Evolutionary conservation across 2,888 invertebrate species (phyloP), one percentile per base, ranked within the genome.

Genomic region (Dicranocentrus wangi): DNA sequence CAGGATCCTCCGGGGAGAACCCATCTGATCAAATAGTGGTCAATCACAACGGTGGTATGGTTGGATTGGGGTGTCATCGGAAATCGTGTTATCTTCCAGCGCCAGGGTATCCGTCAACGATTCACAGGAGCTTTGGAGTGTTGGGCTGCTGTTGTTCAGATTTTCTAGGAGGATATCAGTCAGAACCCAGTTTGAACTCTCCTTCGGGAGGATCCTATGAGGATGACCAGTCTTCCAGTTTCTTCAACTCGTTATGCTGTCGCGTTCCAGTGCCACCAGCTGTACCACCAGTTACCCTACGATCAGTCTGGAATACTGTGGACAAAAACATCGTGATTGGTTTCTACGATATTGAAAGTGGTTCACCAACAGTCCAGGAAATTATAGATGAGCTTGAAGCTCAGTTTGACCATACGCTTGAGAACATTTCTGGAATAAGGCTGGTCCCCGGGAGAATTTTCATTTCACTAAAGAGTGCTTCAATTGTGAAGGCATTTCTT

Each of bases 351-450:
- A 84, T 75, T n/a, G 28, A 10, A 21, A 42, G 42, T 66, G 68
- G 47, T 51, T 42, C 60, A 3, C 28, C 55, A 28, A 63, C 13
- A n/a, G 71, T 88, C 19, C 88, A 88, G 83, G 89, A 89, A 72
- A 87, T 89, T 51, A 88, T 89, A 69, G 89, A 89, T 81, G 88
- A 88, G 39, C 79, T 88, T 39, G 88, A 88, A 68, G 86, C 84
- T 13, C 88, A 88, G 76, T 86, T 88, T 71, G 87, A 87, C 51
- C 63, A 86, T 15, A 87, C 87, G 13, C 83, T 89, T 32, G 86
- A 87, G 53, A 86, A 75, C n/a, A 87, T 88, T 63, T 84, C 85
- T 7, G 88, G 89, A 15, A 88, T 89, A 13, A 86, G 89, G 23
- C 53, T 88, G 60, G 87, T 87, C 39, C 87, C 87, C 25, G 86